Conservation (phyloP, 2,888 invertebrate genomes). For the Oscheius sp. region DNA sequence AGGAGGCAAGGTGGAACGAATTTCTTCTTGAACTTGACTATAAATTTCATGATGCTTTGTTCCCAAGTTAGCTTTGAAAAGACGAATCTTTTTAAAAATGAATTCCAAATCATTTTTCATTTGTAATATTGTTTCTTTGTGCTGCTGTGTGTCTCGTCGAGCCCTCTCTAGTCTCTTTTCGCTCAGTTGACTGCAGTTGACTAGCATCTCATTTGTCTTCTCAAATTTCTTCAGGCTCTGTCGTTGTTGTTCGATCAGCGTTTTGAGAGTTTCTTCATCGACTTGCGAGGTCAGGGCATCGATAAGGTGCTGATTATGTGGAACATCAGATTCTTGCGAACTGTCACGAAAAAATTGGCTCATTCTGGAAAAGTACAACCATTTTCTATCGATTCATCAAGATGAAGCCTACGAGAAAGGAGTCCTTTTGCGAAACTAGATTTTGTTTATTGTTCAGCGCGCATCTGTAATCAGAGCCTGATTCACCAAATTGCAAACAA, state of each 20-base stretch:
- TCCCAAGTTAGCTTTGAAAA: slow-evolving; percentile 60
- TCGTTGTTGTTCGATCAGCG: slow-evolving; percentile 60
- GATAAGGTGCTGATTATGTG: slow-evolving; percentile 45
- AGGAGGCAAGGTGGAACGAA: not conserved
- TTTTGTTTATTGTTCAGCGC: too few species aligned
- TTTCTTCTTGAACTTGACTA: slow-evolving; percentile 32
- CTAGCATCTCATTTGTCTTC: slow-evolving; percentile 98
- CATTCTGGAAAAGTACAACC: not conserved
- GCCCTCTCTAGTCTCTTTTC: slow-evolving; percentile 86
- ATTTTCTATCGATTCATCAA: too few species aligned
- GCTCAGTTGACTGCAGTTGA: slow-evolving; percentile 93
- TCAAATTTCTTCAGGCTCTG: slow-evolving; percentile 85
- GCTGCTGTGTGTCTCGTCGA: slow-evolving; percentile 87
- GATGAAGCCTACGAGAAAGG: too few species aligned
- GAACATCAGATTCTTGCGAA: slow-evolving; percentile 23
- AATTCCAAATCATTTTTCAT: slow-evolving; percentile 94
- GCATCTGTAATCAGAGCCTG: too few species aligned
- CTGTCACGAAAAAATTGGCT: slow-evolving; percentile 23
- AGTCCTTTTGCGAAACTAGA: too few species aligned
- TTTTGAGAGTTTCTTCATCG: slow-evolving; percentile 61
- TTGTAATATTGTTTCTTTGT: slow-evolving; percentile 80
- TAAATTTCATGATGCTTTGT: slow-evolving; percentile 60
- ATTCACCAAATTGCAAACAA: too few species aligned
- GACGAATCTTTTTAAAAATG: slow-evolving; percentile 88
- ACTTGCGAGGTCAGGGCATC: slow-evolving; percentile 54